Percentiles rank a stretch among this genome's conserved stretches.
These are phyloP conservation scores for Austrofundulus limnaeus DNA, from an alignment of 2,113 vertebrate species.

Conservation along the genomic window DNA sequence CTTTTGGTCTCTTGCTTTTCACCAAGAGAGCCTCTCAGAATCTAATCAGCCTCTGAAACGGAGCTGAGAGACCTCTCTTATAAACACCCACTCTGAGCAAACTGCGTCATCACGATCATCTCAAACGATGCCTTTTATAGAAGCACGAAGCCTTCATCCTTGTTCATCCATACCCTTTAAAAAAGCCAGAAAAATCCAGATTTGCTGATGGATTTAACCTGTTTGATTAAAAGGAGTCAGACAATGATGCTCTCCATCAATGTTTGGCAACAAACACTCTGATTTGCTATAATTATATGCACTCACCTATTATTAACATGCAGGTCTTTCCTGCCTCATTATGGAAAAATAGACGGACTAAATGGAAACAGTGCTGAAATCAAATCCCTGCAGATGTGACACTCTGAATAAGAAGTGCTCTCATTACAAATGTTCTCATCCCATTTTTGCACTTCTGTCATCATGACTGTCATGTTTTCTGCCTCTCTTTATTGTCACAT, in stretches of 20 bases:
- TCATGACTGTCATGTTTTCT: slow-evolving; percentile 1
- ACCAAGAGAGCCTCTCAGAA: slow-evolving; percentile 23
- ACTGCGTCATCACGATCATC: slow-evolving; percentile 61
- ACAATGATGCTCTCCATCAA: background rate
- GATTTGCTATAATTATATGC: slow-evolving; percentile 7
- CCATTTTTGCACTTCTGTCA: slow-evolving; percentile 3
- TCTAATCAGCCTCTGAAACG: slow-evolving; percentile 1
- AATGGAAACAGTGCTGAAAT: slow-evolving; percentile 14
- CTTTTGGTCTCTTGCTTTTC: slow-evolving; percentile 44
- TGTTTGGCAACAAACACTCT: background rate
- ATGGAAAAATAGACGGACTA: slow-evolving; percentile 16
- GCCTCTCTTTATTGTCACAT: background rate
- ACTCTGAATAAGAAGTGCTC: slow-evolving; percentile 2
- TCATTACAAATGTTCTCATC: slow-evolving; percentile 18
- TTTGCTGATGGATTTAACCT: background rate
- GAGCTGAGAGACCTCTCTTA: slow-evolving; percentile 36
- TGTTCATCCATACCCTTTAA: too few species aligned
- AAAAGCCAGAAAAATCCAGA: background rate
- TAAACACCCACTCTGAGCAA: slow-evolving; percentile 32
- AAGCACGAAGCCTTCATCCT: background rate
- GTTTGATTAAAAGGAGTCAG: too few species aligned
- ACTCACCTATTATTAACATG: slow-evolving; percentile 16
- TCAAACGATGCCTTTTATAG: slow-evolving; percentile 65
- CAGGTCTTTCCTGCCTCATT: slow-evolving; percentile 29
- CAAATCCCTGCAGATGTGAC: slow-evolving; percentile 28